Evolutionary conservation across 2,888 invertebrate genomes (phyloP), one percentile per base, ranked within the genome.

Genomic region (Diadromus collaris): DNA sequence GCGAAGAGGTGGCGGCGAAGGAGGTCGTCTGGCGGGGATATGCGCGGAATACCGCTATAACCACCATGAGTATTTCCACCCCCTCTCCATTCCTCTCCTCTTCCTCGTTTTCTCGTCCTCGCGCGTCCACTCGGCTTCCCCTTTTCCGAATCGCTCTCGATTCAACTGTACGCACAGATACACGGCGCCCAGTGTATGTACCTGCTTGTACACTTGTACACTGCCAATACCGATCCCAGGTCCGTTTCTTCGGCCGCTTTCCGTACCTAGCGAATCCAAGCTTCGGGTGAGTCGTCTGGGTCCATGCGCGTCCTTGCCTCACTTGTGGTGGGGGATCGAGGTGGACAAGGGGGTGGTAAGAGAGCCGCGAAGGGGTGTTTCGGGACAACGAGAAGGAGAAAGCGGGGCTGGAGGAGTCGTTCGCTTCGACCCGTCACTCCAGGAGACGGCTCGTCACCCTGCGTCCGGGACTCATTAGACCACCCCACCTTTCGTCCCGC

Each of bases 391-490:
- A 29, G 41, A 21, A 29, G 44, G 63, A 67, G 29, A 16, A 54
- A 46, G 64, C 38, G 75, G 56, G 76, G 76, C 67, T 63, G 67
- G 70, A 71, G 65, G 72, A 78, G 77, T 79, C 71, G 79, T 64
- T 80, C 82, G 82, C 79, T 83, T 82, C 81, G 79, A 79, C 76
- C 79, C 81, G 85, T 86, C 86, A 84, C 83, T 85, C 81, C 83
- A 81, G 79, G 81, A 83, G 85, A 86, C 84, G 80, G 82, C 84
- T 86, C 86, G 85, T 87, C 85, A 87, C 81, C 82, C 82, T 64
- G 78, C 82, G 82, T 83, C 83, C 83, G 83, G 81, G 83, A 85
- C 85, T 87, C 84, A 83, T 87, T 86, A 86, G 78, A 82, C 80
- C 76, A 73, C 78, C 75, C 78, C 76, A 71, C 67, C 70, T 63